phyloP scores from a whole-genome alignment of 1,140 invertebrate species.

The Drosophila orena region DNA sequence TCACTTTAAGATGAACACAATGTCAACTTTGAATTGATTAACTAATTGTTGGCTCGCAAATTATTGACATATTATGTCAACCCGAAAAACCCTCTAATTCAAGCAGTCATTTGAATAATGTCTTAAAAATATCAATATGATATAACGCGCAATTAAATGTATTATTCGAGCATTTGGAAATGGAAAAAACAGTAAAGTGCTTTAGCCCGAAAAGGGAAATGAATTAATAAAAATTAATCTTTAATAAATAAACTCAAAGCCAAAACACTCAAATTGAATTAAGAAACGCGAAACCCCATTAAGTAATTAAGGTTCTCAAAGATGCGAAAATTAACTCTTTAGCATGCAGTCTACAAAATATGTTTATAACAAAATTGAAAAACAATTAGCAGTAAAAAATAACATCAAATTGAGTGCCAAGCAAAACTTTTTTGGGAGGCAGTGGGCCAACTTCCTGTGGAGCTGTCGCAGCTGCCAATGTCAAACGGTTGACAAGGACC shows the following conservation, averaged over 20 bases:
- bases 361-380: slow-evolving; percentile 55
- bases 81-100: slow-evolving; percentile 10
- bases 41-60: slow-evolving; percentile 37
- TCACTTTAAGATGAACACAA: slow-evolving; percentile 8
- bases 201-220: slow-evolving; percentile 18
- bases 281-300: slow-evolving; percentile 11
- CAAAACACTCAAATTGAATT: background rate
- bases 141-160: slow-evolving; percentile 54
- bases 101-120: slow-evolving; percentile 65
- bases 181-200: slow-evolving; percentile 3
- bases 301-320: slow-evolving; percentile 41
- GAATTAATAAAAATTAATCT: slow-evolving; percentile 73
- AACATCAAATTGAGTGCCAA: slow-evolving; percentile 36
- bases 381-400: slow-evolving; percentile 69
- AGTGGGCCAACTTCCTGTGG: slow-evolving; percentile 33
- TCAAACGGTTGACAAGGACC: slow-evolving; percentile 31
- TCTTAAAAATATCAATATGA: slow-evolving; percentile 23
- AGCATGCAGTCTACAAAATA: slow-evolving; percentile 18
- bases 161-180: slow-evolving; percentile 12
- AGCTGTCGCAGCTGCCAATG: slow-evolving; percentile 34
- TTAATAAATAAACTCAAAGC: slow-evolving; percentile 30
- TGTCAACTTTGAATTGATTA: slow-evolving; percentile 43
- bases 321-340: slow-evolving; percentile 54
- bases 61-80: slow-evolving; percentile 43
- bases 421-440: slow-evolving; percentile 21